Evolutionary conservation across 2,113 vertebrate genomes (phyloP).

Genomic region (Atrichornis clamosus): DNA sequence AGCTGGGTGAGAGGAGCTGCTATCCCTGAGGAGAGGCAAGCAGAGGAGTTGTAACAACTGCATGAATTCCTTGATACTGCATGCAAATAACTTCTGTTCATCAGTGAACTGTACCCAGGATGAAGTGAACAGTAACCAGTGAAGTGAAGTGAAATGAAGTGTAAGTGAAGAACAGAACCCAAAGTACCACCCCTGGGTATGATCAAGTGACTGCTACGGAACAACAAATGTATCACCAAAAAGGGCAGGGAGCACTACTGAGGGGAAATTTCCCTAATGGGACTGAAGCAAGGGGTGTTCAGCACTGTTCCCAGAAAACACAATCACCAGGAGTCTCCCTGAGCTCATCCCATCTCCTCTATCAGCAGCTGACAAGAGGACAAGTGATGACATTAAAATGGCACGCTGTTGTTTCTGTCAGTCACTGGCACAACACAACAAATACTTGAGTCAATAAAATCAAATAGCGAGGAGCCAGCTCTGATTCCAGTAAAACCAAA

Average conservation of each 20-base stretch:
- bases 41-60: not conserved
- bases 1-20: not conserved
- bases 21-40: not conserved
- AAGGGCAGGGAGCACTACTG: not conserved
- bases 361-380: not conserved
- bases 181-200: not conserved
- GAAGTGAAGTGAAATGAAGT: not conserved
- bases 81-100: not conserved
- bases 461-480: not conserved
- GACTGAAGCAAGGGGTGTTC: not conserved
- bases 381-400: not conserved
- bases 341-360: not conserved
- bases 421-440: not conserved
- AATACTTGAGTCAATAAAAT: not conserved
- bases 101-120: not conserved
- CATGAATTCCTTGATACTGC: not conserved
- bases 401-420: not conserved
- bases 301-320: not conserved
- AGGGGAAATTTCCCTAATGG: not conserved
- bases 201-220: not conserved
- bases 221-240: not conserved
- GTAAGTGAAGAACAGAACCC: not conserved
- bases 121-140: not conserved
- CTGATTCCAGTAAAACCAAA: not conserved
- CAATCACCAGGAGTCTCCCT: not conserved